These are phyloP conservation scores for Ladona fulva DNA, from an alignment of 1,140 invertebrate species.

Conservation along the genomic window DNA sequence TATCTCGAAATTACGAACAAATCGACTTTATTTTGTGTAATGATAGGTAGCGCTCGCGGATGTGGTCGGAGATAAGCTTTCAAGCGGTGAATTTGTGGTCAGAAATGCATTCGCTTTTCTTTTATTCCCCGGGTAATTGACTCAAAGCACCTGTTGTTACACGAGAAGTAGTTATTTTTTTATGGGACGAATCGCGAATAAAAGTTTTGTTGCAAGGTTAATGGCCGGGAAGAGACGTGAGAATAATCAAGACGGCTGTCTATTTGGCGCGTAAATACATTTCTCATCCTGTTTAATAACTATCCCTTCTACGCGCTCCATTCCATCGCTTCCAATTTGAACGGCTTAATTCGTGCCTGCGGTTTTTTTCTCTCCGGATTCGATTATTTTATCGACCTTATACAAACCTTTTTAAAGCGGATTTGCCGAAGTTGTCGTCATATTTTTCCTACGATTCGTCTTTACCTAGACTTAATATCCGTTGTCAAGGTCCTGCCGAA, in stretches of 20 bases:
- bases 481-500: too few species aligned
- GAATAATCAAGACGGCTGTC: not conserved
- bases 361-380: too few species aligned
- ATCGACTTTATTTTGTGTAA: conserved; percentile 10
- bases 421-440: too few species aligned
- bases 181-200: not conserved
- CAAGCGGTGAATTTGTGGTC: not conserved
- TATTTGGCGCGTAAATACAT: too few species aligned
- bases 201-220: not conserved
- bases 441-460: too few species aligned
- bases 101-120: not conserved
- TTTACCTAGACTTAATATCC: too few species aligned
- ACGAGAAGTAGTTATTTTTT: not conserved
- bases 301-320: too few species aligned
- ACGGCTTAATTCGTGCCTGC: too few species aligned
- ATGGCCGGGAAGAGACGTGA: not conserved
- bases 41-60: conserved; percentile 1
- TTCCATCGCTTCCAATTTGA: too few species aligned
- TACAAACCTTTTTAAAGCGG: too few species aligned
- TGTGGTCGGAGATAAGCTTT: conserved; percentile 4
- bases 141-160: not conserved
- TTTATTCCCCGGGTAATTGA: not conserved
- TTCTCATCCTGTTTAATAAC: too few species aligned
- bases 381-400: too few species aligned
- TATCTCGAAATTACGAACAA: not conserved